These are phyloP conservation scores for Strix uralensis DNA, from an alignment of 2,113 vertebrate species.

Conservation along the genomic window DNA sequence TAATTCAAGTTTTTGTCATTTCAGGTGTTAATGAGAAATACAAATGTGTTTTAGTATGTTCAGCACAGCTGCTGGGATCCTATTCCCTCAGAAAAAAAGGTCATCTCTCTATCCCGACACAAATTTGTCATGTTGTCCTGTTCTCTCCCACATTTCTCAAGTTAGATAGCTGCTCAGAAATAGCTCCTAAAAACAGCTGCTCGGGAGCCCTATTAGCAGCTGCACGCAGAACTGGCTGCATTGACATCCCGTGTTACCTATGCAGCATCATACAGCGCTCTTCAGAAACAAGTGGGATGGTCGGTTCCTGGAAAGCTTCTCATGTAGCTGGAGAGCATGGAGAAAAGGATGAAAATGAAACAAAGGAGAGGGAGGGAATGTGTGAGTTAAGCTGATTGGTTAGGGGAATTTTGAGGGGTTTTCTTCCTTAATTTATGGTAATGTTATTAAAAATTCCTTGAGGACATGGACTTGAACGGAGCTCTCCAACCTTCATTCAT, in stretches of 20 bases:
- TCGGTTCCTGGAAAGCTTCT: neutral
- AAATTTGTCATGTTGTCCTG: neutral
- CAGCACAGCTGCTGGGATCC: neutral
- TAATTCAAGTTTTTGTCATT: neutral
- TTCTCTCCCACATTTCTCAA: neutral
- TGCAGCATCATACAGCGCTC: accelerated
- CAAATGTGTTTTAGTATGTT: neutral
- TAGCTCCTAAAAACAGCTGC: neutral
- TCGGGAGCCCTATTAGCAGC: neutral
- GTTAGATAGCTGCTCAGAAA: neutral
- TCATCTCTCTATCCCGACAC: neutral
- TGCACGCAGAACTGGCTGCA: neutral
- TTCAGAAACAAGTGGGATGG: neutral
- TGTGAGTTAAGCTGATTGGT: neutral
- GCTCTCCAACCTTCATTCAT: neutral
- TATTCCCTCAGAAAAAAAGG: neutral
- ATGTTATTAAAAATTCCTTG: slow-evolving; percentile 1
- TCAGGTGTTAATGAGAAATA: slow-evolving; percentile 31
- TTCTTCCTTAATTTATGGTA: neutral
- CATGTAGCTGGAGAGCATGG: neutral
- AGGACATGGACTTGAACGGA: neutral
- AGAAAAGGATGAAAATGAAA: neutral
- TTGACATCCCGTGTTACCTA: neutral
- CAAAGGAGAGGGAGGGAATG: neutral
- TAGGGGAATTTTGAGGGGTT: neutral